Conservation (phyloP, 1,140 invertebrate genomes). For the Drosophila oshimai region DNA sequence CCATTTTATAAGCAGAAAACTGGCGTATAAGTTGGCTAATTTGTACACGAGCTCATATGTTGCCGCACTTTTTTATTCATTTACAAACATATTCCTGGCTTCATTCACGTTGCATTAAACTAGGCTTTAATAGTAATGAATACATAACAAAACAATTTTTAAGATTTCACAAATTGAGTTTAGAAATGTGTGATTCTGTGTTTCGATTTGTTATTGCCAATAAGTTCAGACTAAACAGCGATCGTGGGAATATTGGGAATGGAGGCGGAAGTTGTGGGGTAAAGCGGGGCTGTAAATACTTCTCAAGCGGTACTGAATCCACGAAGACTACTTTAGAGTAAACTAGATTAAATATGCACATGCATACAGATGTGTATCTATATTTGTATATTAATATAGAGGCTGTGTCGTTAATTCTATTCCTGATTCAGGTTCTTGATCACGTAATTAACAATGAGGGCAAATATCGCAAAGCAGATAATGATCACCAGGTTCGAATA, state of each 20-base stretch:
- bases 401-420: slow-evolving; percentile 72
- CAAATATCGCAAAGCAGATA: slow-evolving; percentile 82
- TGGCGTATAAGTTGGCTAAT: slow-evolving; percentile 25
- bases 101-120: slow-evolving; percentile 37
- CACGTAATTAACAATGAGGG: slow-evolving; percentile 82
- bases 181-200: slow-evolving; percentile 20
- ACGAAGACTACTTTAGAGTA: slow-evolving; percentile 54
- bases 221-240: slow-evolving; percentile 49
- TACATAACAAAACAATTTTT: slow-evolving; percentile 76
- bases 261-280: not conserved
- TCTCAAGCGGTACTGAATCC: slow-evolving; percentile 49
- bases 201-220: slow-evolving; percentile 49
- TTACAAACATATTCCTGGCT: slow-evolving; percentile 62
- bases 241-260: slow-evolving; percentile 16
- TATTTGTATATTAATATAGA: slow-evolving; percentile 57
- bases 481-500: slow-evolving; percentile 81
- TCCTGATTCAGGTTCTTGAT: slow-evolving; percentile 82
- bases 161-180: slow-evolving; percentile 52
- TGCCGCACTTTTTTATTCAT: slow-evolving; percentile 57
- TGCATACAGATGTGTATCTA: slow-evolving; percentile 36
- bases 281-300: slow-evolving; percentile 64
- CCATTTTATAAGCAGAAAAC: slow-evolving; percentile 7
- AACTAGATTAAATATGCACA: slow-evolving; percentile 67
- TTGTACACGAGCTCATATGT: slow-evolving; percentile 49
- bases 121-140: slow-evolving; percentile 67